Conservation (phyloP, 1,140 invertebrate genomes). For the Drosophila arizonae region DNA sequence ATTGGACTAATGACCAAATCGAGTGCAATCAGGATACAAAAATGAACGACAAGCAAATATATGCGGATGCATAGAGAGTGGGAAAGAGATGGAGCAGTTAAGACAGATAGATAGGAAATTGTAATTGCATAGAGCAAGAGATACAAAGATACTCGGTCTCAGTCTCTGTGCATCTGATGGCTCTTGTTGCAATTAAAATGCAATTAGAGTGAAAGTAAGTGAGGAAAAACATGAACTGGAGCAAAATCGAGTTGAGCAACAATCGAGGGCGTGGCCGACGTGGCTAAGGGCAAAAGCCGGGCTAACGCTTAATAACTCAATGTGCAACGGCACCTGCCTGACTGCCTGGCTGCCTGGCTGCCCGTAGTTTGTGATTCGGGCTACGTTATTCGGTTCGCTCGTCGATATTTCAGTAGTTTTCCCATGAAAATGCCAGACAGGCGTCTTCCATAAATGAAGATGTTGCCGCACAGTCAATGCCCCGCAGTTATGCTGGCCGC, state of each 20-base stretch:
- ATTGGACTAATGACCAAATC: constrained; percentile 23
- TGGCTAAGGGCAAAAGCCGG: too few relatives aligned
- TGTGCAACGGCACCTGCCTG: constrained; percentile 8
- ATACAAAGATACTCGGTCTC: constrained; percentile 10
- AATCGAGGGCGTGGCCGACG: constrained; percentile 2
- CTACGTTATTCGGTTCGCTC: not conserved
- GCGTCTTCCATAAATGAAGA: constrained; percentile 28
- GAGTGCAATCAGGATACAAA: constrained; percentile 26
- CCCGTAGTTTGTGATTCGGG: too few relatives aligned
- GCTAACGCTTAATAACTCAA: constrained; percentile 33
- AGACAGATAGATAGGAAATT: constrained; percentile 23
- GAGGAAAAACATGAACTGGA: constrained; percentile 2
- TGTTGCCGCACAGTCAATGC: constrained; percentile 7
- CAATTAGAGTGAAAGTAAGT: constrained; percentile 60
- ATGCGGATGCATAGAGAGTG: not conserved
- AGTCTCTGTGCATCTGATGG: not conserved
- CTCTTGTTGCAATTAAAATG: constrained; percentile 68
- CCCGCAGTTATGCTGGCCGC: not conserved
- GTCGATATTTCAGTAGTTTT: constrained; percentile 21
- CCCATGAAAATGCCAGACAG: constrained; percentile 42
- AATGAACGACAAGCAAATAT: constrained; percentile 13
- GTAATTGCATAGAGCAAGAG: constrained; percentile 21
- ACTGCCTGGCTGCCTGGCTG: too few relatives aligned
- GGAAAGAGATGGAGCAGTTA: not conserved
- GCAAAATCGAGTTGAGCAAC: not conserved